Evolutionary conservation across 2,113 vertebrate species (phyloP).

Genomic region (Percopsis transmontana): DNA sequence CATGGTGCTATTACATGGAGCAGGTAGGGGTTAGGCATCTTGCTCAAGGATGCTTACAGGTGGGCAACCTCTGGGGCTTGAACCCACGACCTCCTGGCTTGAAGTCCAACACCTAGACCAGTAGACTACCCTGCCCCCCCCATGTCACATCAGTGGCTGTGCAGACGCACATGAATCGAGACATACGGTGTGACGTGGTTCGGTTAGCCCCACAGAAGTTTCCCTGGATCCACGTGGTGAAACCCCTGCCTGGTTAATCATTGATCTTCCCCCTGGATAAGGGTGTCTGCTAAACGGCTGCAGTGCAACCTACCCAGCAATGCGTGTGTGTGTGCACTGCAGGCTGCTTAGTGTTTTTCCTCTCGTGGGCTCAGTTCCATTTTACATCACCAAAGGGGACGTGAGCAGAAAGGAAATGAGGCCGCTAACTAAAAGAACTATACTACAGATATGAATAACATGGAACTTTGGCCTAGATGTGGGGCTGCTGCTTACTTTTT

Average conservation of each 20-base stretch:
- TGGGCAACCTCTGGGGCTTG: no score
- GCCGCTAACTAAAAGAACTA: conserved; percentile 7
- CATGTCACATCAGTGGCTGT: conserved; percentile 11
- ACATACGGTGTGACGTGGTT: background rate
- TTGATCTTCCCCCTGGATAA: conserved; percentile 18
- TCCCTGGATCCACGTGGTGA: conserved; percentile 3
- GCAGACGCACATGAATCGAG: background rate
- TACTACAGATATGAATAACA: background rate
- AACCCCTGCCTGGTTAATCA: conserved; percentile 34
- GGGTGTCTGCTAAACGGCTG: conserved; percentile 19
- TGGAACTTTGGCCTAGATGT: background rate
- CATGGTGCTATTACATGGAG: no score
- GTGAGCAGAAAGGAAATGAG: conserved; percentile 20
- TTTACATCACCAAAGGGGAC: conserved; percentile 49
- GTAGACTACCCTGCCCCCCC: no score
- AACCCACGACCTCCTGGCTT: no score
- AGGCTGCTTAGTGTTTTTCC: conserved; percentile 26
- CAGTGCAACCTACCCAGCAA: conserved; percentile 16
- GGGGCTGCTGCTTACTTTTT: background rate
- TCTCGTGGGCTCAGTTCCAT: conserved; percentile 62
- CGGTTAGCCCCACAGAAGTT: background rate
- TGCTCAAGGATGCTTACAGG: no score
- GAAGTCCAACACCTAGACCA: no score
- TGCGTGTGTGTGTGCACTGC: conserved; percentile 32
- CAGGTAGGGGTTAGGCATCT: no score